Percentiles rank a stretch among this genome's conserved stretches.
Evolutionary conservation across 2,797 vertebrate species (phyloP).

Genomic region (Tangara arthus): DNA sequence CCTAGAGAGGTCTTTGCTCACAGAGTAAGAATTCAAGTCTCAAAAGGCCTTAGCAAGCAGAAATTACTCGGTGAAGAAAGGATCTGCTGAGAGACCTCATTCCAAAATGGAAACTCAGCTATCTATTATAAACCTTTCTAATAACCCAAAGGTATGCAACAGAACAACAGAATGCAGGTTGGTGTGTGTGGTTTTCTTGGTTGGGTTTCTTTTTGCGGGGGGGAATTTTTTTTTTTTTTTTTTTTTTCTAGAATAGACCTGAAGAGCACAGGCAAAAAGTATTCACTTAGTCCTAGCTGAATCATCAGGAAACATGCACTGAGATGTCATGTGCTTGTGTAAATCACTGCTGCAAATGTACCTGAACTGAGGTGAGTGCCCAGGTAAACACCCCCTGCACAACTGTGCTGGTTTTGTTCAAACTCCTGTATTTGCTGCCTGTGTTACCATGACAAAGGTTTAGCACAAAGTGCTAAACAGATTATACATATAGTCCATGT

Average conservation of each 20-base stretch:
- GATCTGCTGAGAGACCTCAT: neutral
- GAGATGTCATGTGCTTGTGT: neutral
- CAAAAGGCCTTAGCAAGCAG: neutral
- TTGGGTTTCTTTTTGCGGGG: neutral
- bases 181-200: fast-evolving
- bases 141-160: neutral
- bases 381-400: neutral
- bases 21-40: neutral
- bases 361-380: neutral
- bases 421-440: neutral
- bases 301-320: neutral
- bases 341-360: neutral
- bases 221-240: too few species aligned
- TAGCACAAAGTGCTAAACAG: neutral
- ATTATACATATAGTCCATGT: neutral
- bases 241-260: neutral
- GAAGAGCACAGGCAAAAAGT: neutral
- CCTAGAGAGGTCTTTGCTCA: neutral
- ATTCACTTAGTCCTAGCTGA: neutral
- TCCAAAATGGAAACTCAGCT: neutral
- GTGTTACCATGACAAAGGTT: neutral
- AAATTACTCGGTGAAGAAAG: neutral
- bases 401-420: neutral
- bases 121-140: neutral
- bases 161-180: neutral